Evolutionary conservation across 2,797 vertebrate species (phyloP).

Genomic region (Karalla daura): DNA sequence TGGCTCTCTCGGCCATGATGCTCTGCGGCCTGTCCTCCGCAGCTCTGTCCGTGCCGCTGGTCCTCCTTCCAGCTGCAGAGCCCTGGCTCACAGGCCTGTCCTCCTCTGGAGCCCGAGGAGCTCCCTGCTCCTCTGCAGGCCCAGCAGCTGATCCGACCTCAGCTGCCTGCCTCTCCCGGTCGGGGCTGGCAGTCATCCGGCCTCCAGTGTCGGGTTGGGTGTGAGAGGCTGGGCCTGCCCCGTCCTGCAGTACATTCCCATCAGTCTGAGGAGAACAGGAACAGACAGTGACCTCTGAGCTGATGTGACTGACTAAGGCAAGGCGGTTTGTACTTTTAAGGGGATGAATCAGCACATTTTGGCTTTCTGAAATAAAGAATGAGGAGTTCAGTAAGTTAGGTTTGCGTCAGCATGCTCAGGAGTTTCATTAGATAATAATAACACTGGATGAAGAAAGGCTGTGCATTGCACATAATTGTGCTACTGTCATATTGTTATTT

Average conservation of each 20-base stretch:
- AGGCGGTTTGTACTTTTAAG: too few species aligned
- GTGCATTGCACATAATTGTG: too few species aligned
- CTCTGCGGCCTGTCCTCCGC: neutral
- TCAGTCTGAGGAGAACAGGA: slow-evolving; percentile 20
- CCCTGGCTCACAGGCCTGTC: neutral
- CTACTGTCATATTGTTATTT: too few species aligned
- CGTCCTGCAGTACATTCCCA: neutral
- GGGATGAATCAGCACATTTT: too few species aligned
- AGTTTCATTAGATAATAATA: too few species aligned
- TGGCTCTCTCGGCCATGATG: neutral
- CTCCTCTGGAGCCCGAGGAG: neutral
- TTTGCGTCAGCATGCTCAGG: too few species aligned
- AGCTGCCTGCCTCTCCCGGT: neutral
- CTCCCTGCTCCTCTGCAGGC: slow-evolving; percentile 1
- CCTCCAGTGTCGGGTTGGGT: neutral
- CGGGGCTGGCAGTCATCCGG: neutral
- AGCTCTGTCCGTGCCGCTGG: neutral
- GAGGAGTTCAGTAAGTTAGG: too few species aligned
- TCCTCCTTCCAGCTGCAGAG: neutral
- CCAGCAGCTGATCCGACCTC: neutral
- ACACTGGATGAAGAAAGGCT: too few species aligned
- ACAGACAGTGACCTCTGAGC: neutral
- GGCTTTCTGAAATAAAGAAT: too few species aligned
- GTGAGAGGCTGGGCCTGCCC: neutral
- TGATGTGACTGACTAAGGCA: neutral